phyloP scores from a whole-genome alignment of 2,113 vertebrate species.

The Elanus axillaris region DNA sequence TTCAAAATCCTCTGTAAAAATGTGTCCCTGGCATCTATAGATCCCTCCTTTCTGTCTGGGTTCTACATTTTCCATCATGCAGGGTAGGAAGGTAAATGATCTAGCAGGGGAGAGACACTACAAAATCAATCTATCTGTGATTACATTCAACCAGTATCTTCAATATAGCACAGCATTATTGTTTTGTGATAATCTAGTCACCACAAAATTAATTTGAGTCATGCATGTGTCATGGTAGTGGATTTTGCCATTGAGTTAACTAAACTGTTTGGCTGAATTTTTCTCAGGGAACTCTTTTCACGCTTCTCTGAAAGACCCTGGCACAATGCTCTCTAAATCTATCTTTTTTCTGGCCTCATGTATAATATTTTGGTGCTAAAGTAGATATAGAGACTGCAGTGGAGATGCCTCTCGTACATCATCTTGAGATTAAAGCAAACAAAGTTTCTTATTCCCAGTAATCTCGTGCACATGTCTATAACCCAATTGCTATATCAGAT shows the following conservation, averaged over 20 bases:
- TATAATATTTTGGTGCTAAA: background rate
- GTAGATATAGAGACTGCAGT: background rate
- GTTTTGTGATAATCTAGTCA: background rate
- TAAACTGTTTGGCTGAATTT: background rate
- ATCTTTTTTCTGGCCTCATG: background rate
- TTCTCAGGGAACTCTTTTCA: background rate
- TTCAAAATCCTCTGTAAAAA: background rate
- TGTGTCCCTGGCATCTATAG: background rate
- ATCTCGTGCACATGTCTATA: background rate
- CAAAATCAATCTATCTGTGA: background rate
- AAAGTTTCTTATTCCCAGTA: background rate
- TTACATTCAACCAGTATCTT: background rate
- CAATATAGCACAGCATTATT: background rate
- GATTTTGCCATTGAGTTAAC: background rate
- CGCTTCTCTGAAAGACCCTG: background rate
- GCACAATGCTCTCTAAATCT: background rate
- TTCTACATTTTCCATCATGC: background rate
- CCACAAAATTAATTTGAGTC: background rate
- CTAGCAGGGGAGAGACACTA: background rate
- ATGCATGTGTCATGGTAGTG: background rate
- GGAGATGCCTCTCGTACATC: background rate
- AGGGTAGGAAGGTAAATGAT: background rate
- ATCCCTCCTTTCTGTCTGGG: background rate
- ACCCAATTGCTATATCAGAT: background rate
- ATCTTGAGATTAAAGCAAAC: background rate